A percentile compares a stretch with the other conserved stretches of the same genome.
phyloP scores from a whole-genome alignment of 2,797 vertebrate genomes.

The Microtus agrestis region DNA sequence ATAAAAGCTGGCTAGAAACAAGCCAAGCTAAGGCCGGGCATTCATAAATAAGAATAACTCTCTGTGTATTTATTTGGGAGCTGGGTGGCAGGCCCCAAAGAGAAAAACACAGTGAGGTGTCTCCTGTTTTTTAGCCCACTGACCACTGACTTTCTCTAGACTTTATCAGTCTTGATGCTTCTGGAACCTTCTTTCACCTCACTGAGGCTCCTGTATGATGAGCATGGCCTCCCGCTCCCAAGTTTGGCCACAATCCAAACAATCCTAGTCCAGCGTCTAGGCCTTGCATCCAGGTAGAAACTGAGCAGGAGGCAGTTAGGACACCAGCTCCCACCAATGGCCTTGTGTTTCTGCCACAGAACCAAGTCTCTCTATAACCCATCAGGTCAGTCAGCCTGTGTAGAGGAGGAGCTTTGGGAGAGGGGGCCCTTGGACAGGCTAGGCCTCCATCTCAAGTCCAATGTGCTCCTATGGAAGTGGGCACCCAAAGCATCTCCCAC shows the following conservation, averaged over 20 bases:
- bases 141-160: not conserved
- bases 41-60: not conserved
- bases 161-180: not conserved
- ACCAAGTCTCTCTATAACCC: not conserved
- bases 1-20: not conserved
- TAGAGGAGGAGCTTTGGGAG: not conserved
- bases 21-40: not conserved
- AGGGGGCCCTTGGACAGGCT: too few species aligned
- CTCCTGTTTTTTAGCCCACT: not conserved
- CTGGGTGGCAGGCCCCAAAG: not conserved
- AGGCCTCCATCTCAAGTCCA: not conserved
- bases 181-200: not conserved
- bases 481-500: not conserved
- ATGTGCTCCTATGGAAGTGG: not conserved
- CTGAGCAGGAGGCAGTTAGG: not conserved
- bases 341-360: not conserved
- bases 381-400: not conserved
- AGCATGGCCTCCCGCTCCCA: not conserved
- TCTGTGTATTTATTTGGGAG: not conserved
- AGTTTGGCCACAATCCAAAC: not conserved
- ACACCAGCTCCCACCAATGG: not conserved
- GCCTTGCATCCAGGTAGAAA: not conserved
- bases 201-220: not conserved
- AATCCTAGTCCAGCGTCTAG: not conserved
- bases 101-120: not conserved